Conservation (phyloP, 2,888 invertebrate genomes). For the Ophraella communa region DNA sequence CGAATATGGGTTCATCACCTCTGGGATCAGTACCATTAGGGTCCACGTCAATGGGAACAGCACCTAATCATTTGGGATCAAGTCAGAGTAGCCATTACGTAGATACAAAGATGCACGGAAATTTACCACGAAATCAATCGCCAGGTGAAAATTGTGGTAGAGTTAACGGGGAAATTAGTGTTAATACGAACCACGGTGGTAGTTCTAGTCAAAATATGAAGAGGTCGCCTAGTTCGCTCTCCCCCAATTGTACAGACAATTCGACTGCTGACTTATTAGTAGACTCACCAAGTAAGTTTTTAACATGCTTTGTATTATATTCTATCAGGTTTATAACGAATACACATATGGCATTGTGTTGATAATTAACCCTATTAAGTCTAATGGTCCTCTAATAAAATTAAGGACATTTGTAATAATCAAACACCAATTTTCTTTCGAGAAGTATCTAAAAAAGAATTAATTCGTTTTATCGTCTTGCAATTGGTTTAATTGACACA, state of each 20-base stretch:
- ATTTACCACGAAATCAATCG: slow-evolving; percentile 55
- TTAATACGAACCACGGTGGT: slow-evolving; percentile 77
- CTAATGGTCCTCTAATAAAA: slow-evolving; percentile 56
- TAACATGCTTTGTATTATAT: too few relatives aligned
- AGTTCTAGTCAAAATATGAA: slow-evolving; percentile 64
- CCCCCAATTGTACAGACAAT: slow-evolving; percentile 69
- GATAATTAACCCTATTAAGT: slow-evolving; percentile 35
- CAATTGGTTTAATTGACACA: slow-evolving; percentile 53
- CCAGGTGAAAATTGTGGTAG: slow-evolving; percentile 42
- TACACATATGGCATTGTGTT: neutral
- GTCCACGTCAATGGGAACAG: slow-evolving; percentile 34
- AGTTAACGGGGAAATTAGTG: slow-evolving; percentile 82
- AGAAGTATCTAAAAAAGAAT: slow-evolving; percentile 42
- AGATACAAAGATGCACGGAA: slow-evolving; percentile 51
- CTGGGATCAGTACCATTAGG: slow-evolving; percentile 22
- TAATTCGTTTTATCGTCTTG: slow-evolving; percentile 47
- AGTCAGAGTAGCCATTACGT: slow-evolving; percentile 49
- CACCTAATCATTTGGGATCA: slow-evolving; percentile 17
- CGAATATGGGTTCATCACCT: neutral
- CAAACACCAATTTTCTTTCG: slow-evolving; percentile 48
- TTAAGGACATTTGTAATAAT: slow-evolving; percentile 54
- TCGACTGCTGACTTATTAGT: slow-evolving; percentile 74
- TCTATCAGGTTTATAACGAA: neutral
- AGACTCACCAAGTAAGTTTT: slow-evolving; percentile 83
- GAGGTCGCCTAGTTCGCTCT: slow-evolving; percentile 70